Evolutionary conservation across 2,797 vertebrate species (phyloP), one percentile per base, ranked within the genome.

Genomic region (Manis pentadactyla): DNA sequence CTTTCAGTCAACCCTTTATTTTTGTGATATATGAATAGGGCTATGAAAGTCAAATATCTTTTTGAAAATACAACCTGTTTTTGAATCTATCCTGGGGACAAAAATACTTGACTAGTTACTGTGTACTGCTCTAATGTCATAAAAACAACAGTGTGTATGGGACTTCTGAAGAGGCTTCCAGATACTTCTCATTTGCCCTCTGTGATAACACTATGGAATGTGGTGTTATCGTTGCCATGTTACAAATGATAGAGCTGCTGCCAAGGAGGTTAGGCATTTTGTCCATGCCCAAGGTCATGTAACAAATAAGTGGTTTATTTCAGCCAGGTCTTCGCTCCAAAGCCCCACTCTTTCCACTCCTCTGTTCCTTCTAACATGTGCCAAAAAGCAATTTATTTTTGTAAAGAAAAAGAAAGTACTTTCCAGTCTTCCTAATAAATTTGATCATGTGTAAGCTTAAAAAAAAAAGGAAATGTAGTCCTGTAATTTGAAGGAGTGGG

Each of bases 51-150:
- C 55, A 92, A 74, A 63, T 75, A 37, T 2, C 34, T 53, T 8
- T 51, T 87, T 87, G 51, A 86, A 87, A 74, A 69, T 66, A 66
- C 66, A 92, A 51, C 66, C 18, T 81, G 51, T 77, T 87, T 95
- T 93, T 11, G 27, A 34, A 69, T 69, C 55, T 63, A 46, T 37
- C 77, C 69, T 83, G 34, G 61, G n/a, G 68, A 61, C 49, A 92
- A 89, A 75, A 95, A 55, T 31, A 81, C n/a, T 81, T 53, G n/a
- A 89, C 66, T 86, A 93, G 66, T 51, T 51, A 42, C 66, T 85
- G 46, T 61, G 13, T 42, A 46, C 68, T 77, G 34, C 25, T 81
- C 51, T 37, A 59, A 75, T 82, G 42, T 69, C 82, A 63, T 69
- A 31, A 69, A 66, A 87, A 37, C 42, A 74, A 74, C 63, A 46